A percentile compares a stretch with the other conserved stretches of the same genome.
Evolutionary conservation across 2,888 invertebrate species (phyloP).

Genomic region (Melieria picta): DNA sequence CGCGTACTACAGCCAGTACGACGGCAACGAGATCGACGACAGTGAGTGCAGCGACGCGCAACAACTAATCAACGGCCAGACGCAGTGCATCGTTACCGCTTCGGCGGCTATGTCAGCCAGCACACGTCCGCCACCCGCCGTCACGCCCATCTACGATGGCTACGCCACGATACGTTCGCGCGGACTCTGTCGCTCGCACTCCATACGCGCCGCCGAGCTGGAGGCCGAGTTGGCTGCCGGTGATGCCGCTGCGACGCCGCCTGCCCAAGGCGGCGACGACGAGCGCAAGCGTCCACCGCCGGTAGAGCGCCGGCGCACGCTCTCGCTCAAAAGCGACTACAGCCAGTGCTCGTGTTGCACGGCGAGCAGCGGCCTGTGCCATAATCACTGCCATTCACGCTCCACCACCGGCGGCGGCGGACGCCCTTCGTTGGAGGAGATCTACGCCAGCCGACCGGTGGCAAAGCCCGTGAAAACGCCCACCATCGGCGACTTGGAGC

Average conservation of each 20-base stretch:
- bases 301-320: conserved; percentile 56
- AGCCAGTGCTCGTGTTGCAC: conserved; percentile 50
- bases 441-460: conserved; percentile 47
- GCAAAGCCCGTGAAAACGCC: conserved; percentile 60
- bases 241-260: neutral
- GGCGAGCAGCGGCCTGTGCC: conserved; percentile 18
- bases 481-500: conserved; percentile 57
- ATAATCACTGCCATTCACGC: conserved; percentile 41
- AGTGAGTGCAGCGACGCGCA: conserved; percentile 23
- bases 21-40: conserved; percentile 26
- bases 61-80: conserved; percentile 12
- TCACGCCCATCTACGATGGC: conserved; percentile 79
- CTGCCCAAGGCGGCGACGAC: neutral
- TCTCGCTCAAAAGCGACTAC: conserved; percentile 58
- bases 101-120: conserved; percentile 41
- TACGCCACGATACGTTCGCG: conserved; percentile 85
- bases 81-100: conserved; percentile 3
- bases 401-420: neutral
- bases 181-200: conserved; percentile 65
- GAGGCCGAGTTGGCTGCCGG: conserved; percentile 46
- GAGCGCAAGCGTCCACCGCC: conserved; percentile 6
- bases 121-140: conserved; percentile 49
- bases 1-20: conserved; percentile 23
- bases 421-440: conserved; percentile 46
- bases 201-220: conserved; percentile 60